Evolutionary conservation across 2,113 vertebrate species (phyloP).

Genomic region (Indri indri): DNA sequence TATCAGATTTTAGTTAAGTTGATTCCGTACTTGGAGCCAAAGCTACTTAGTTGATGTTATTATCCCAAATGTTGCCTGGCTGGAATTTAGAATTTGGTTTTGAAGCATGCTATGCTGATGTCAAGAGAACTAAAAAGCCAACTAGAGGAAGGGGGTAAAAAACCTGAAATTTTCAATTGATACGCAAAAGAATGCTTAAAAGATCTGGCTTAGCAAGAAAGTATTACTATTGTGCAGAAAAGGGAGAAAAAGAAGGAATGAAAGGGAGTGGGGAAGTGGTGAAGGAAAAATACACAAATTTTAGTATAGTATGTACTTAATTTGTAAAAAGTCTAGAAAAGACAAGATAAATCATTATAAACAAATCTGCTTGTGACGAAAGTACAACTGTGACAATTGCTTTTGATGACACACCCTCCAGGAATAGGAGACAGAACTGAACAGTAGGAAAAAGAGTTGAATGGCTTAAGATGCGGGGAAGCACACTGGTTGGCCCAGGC

Average conservation of each 20-base stretch:
- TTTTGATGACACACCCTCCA: background rate
- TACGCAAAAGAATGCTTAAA: background rate
- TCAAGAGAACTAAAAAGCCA: background rate
- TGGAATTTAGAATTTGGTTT: background rate
- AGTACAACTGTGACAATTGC: background rate
- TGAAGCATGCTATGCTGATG: background rate
- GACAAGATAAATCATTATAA: background rate
- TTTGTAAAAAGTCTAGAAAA: background rate
- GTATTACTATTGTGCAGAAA: background rate
- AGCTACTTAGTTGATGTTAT: background rate
- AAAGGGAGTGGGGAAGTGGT: background rate
- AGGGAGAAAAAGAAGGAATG: background rate
- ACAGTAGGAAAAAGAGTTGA: background rate
- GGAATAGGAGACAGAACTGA: background rate
- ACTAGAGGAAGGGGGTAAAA: background rate
- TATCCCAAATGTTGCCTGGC: background rate
- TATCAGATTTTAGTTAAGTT: conserved; percentile 38
- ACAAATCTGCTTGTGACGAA: background rate
- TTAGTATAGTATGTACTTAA: background rate
- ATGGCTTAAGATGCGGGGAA: too few species aligned
- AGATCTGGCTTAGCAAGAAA: background rate
- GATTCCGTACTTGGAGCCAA: background rate
- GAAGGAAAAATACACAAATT: background rate
- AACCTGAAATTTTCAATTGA: background rate
- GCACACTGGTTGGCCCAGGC: background rate